These are phyloP conservation scores for Perizoma flavofasciatum DNA, from an alignment of 2,888 invertebrate species.

Conservation along the genomic window DNA sequence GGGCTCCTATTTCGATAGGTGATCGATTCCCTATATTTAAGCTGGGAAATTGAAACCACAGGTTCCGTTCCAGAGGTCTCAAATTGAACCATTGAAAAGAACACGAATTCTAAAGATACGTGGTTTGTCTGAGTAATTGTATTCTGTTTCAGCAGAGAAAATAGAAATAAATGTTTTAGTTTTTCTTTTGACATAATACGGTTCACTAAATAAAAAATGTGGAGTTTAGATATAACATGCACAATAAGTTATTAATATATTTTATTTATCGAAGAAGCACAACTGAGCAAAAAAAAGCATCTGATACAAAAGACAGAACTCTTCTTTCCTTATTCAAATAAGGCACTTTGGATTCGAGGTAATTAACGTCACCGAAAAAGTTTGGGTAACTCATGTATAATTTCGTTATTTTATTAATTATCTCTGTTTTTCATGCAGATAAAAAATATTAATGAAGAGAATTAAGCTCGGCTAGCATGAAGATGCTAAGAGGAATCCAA, in stretches of 20 bases:
- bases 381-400: conserved; percentile 46
- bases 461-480: conserved; percentile 62
- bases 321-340: conserved; percentile 17
- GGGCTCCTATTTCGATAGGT: conserved; percentile 30
- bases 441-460: conserved; percentile 70
- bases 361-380: conserved; percentile 38
- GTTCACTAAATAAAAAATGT: no score
- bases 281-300: not conserved
- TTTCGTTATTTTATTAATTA: conserved; percentile 47
- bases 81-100: conserved; percentile 30
- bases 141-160: conserved; percentile 4
- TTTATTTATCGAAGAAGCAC: no score
- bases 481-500: conserved; percentile 72
- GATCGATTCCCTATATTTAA: conserved; percentile 35
- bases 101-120: conserved; percentile 26
- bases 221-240: no score
- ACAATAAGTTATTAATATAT: no score
- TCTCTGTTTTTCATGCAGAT: conserved; percentile 55
- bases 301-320: not conserved
- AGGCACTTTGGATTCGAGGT: conserved; percentile 34
- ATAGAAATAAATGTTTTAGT: no score
- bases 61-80: conserved; percentile 25
- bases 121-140: conserved; percentile 30
- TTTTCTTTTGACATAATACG: no score
- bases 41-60: conserved; percentile 30